Base-by-base conservation (phyloP, 1,140 invertebrate genomes). In the Myzus persicae region DNA sequence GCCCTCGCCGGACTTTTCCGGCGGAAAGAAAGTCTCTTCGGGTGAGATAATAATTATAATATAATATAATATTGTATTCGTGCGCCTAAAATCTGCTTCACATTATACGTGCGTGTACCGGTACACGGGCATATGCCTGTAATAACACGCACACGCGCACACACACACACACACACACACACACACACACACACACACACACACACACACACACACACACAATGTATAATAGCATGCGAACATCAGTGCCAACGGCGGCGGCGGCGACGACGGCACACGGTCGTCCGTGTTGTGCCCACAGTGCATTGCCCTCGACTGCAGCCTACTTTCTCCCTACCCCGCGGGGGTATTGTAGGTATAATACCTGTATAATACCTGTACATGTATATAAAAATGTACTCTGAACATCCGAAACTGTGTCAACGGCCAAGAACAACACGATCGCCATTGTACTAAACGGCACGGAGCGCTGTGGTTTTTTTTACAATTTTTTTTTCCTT, bases 381-480 rank as follows among this genome's bases (percentile, higher is more conserved):
- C 14, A 31, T 67, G n/a, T 54, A 54, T 54, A 67, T 67, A n/a
- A 31, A 26, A 9, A 9, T 22, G 9, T 20, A 26, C n/a, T 20
- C 22, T 38, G 20, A 20, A 36, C 89, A 59, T 90, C 51, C 31
- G 90, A 91, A 91, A 91, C 90, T 91, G 90, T 91, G 90, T 91
- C 90, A 76, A 91, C 54, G 90, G 90, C 90, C 90, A 91, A 91
- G 90, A 91, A 91, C 90, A 91, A 76, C 90, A 76, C 59, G 90
- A 67, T 91, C 90, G 54, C 40, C 54, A 67, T 91, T 91, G 59
- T 91, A 91, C 59, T n/a, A 76, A 90, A 90, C 46, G 36, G 51
- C 88, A 90, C 85, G 85, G 18, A 48, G 31, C 44, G 26, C n/a
- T n/a, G 85, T 46, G 85, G 85, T 87, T 87, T 46, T 40, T 36